These are phyloP conservation scores for Eristalis tenax DNA, from an alignment of 2,888 invertebrate species.

Conservation along the genomic window DNA sequence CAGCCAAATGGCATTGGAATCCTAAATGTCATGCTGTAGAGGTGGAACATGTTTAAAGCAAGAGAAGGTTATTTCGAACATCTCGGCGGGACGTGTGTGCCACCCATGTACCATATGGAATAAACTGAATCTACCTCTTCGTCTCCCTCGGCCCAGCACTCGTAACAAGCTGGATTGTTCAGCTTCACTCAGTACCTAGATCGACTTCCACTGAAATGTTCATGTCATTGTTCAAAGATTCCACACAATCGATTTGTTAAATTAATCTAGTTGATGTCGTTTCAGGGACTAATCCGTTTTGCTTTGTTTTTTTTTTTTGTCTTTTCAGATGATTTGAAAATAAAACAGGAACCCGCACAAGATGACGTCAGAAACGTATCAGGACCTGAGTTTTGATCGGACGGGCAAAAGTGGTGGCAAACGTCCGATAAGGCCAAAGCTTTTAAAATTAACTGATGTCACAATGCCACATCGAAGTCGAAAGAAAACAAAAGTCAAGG, in stretches of 20 bases:
- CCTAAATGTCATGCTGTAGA: not conserved
- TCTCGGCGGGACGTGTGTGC: not conserved
- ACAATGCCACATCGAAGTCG: slow-evolving; percentile 80
- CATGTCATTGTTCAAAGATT: not conserved
- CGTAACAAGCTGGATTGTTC: not conserved
- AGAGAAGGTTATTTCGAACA: not conserved
- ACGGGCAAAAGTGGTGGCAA: slow-evolving; percentile 76
- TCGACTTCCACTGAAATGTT: not conserved
- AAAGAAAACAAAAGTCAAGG: slow-evolving; percentile 81
- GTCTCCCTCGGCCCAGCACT: no score
- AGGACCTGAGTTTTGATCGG: slow-evolving; percentile 78
- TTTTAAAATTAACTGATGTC: slow-evolving; percentile 79
- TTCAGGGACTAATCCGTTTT: not conserved
- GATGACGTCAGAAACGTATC: slow-evolving; percentile 80
- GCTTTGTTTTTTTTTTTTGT: not conserved
- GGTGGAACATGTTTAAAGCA: not conserved
- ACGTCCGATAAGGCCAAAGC: slow-evolving; percentile 79
- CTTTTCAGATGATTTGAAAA: slow-evolving; percentile 45
- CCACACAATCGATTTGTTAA: slow-evolving; percentile 11
- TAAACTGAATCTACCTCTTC: no score
- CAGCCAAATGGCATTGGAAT: not conserved
- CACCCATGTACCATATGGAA: not conserved
- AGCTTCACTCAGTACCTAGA: not conserved
- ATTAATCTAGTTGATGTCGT: slow-evolving; percentile 23
- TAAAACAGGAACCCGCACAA: not conserved